Percentiles rank a stretch among this genome's conserved stretches.
Conservation (phyloP, 2,113 vertebrate species). For the Alaudala cheleensis region DNA sequence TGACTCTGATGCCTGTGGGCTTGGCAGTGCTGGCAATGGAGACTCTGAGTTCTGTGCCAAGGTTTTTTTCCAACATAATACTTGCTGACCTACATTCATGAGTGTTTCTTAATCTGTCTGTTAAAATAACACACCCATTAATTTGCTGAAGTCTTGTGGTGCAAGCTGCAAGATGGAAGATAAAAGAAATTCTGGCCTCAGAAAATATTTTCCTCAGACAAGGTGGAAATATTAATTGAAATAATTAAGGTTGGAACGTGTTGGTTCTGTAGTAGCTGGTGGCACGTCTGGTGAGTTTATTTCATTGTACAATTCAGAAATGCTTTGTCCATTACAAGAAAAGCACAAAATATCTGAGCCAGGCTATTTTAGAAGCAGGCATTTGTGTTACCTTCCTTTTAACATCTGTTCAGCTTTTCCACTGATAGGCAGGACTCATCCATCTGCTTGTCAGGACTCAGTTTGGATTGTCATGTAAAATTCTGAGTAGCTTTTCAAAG, state of each 20-base stretch:
- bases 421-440: not conserved
- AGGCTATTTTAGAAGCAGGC: not conserved
- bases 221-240: constrained; percentile 19
- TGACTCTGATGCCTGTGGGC: constrained; percentile 18
- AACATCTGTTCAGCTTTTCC: not conserved
- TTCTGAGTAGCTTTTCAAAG: not conserved
- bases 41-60: not conserved
- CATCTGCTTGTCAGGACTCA: not conserved
- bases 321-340: not conserved
- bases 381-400: not conserved
- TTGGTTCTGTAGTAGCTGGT: not conserved
- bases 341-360: not conserved
- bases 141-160: constrained; percentile 32
- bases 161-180: constrained; percentile 18
- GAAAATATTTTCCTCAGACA: constrained; percentile 39
- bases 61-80: constrained; percentile 32
- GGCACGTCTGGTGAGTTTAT: not conserved
- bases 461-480: not conserved
- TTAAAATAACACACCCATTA: constrained; percentile 59
- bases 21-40: constrained; percentile 7
- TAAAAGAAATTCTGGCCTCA: constrained; percentile 40
- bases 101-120: constrained; percentile 57
- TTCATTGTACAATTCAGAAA: not conserved
- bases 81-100: constrained; percentile 59
- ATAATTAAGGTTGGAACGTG: not conserved